phyloP scores from a whole-genome alignment of 2,113 vertebrate genomes.

The Pollachius pollachius region DNA sequence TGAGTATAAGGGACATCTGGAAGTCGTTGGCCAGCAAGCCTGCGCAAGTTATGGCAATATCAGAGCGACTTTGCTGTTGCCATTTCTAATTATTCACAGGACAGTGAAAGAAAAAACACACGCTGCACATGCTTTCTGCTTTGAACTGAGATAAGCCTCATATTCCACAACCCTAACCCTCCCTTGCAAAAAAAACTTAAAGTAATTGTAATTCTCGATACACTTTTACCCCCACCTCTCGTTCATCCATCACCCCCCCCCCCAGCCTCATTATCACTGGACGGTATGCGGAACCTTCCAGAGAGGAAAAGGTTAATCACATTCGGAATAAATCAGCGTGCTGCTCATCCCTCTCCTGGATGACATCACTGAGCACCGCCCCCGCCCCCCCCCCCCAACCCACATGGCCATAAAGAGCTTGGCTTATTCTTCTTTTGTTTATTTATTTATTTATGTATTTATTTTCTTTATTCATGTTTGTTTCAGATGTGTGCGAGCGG shows the following conservation, averaged over 20 bases:
- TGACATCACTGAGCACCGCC: conserved; percentile 68
- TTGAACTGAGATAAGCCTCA: conserved; percentile 54
- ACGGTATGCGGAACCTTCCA: conserved; percentile 49
- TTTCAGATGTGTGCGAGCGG: conserved; percentile 68
- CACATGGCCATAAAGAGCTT: conserved; percentile 65
- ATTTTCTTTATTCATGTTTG: conserved; percentile 32
- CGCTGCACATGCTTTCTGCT: conserved; percentile 58
- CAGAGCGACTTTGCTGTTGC: conserved; percentile 68
- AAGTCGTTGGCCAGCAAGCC: conserved; percentile 61
- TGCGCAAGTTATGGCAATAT: conserved; percentile 69
- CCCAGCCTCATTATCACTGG: conserved; percentile 16
- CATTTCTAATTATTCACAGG: conserved; percentile 77
- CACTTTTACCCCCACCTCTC: conserved; percentile 15
- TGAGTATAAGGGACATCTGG: conserved; percentile 68
- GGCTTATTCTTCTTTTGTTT: conserved; percentile 33
- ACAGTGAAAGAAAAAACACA: conserved; percentile 55
- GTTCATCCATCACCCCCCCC: conserved; percentile 15
- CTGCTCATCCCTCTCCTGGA: conserved; percentile 46
- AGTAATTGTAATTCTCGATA: conserved; percentile 49
- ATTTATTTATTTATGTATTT: too few relatives aligned
- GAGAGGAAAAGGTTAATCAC: conserved; percentile 66
- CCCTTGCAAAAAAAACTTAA: too few relatives aligned
- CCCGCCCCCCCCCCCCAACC: conserved; percentile 26
- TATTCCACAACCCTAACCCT: too few relatives aligned
- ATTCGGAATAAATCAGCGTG: conserved; percentile 66